Percentiles rank a stretch among this genome's conserved stretches.
Conservation (phyloP, 2,113 vertebrate species). For the Gasterosteus aculeatus region DNA sequence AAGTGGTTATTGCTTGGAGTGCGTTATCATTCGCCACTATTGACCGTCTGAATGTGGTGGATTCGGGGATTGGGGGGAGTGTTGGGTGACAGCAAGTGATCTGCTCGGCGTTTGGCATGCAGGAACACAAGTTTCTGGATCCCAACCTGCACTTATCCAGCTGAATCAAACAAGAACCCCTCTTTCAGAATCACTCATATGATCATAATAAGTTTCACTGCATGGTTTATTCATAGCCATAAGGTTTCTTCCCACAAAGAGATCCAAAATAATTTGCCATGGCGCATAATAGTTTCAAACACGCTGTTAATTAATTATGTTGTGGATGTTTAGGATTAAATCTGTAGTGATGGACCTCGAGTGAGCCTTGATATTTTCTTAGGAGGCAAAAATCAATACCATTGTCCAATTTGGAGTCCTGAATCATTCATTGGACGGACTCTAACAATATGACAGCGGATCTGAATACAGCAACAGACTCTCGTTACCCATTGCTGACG, state of each 20-base stretch:
- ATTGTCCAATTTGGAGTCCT: slow-evolving; percentile 7
- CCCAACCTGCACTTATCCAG: slow-evolving; percentile 12
- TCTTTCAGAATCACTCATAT: slow-evolving; percentile 22
- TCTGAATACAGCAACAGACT: slow-evolving; percentile 42
- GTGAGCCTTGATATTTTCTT: slow-evolving; percentile 25
- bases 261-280: slow-evolving; percentile 32
- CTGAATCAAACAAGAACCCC: slow-evolving; percentile 23
- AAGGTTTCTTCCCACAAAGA: slow-evolving; percentile 34
- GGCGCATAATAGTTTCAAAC: too few relatives aligned
- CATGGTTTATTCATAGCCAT: slow-evolving; percentile 68
- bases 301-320: slow-evolving; percentile 65
- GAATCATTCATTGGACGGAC: slow-evolving; percentile 4
- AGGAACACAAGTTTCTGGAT: slow-evolving; percentile 31
- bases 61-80: slow-evolving; percentile 29
- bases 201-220: slow-evolving; percentile 34
- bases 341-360: background rate
- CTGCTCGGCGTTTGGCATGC: slow-evolving; percentile 15
- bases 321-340: slow-evolving; percentile 19
- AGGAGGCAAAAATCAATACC: slow-evolving; percentile 22
- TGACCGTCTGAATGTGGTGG: slow-evolving; percentile 32
- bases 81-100: slow-evolving; percentile 44
- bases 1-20: slow-evolving; percentile 40
- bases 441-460: slow-evolving; percentile 29
- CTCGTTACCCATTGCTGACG: slow-evolving; percentile 51
- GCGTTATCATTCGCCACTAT: slow-evolving; percentile 45